phyloP scores from a whole-genome alignment of 1,140 invertebrate species.

The Geopemphigus sp. region DNA sequence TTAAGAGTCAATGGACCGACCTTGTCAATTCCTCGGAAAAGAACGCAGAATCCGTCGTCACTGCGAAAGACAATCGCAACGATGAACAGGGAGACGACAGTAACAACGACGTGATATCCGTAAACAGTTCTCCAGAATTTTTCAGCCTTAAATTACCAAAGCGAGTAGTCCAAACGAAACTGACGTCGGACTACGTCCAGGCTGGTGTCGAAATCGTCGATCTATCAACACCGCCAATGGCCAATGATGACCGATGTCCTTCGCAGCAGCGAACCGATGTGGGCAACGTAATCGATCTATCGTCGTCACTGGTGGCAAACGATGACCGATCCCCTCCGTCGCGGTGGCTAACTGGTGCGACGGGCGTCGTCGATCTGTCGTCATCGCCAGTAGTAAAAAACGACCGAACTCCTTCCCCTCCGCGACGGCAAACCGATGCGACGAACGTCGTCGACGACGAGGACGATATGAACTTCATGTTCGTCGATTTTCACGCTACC shows the following conservation, averaged over 20 bases:
- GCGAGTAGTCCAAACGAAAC: neutral
- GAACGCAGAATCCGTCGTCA: neutral
- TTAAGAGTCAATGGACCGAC: no score
- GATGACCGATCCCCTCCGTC: no score
- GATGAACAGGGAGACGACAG: neutral
- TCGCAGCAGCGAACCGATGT: no score
- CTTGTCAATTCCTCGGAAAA: no score
- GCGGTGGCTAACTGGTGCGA: no score
- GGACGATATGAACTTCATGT: conserved; percentile 29
- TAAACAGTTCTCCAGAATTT: conserved; percentile 4
- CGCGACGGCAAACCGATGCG: no score
- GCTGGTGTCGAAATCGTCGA: neutral
- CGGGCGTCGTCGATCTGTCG: no score
- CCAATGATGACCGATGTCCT: neutral
- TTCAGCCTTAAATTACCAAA: neutral
- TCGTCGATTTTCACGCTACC: neutral
- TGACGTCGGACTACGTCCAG: neutral
- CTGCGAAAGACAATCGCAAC: neutral
- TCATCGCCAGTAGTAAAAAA: no score
- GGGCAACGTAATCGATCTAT: no score
- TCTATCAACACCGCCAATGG: neutral
- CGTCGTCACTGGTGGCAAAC: no score
- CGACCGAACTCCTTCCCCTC: no score
- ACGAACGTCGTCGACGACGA: neutral
- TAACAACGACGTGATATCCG: neutral